These are phyloP conservation scores for Tetranychus urticae DNA, from an alignment of 1,140 invertebrate species.

Conservation along the genomic window DNA sequence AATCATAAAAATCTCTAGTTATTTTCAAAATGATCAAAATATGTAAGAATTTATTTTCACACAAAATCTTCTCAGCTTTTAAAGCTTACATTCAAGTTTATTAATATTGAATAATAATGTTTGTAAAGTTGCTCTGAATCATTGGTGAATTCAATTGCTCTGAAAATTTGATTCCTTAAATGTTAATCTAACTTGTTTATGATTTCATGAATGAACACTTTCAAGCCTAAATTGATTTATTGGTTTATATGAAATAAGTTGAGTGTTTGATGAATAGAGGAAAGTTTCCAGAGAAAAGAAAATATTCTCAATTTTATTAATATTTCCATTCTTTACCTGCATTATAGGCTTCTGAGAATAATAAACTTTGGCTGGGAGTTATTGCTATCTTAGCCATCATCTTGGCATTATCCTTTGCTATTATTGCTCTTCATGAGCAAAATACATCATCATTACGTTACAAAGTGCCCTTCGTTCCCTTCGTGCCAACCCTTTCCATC, in stretches of 20 bases:
- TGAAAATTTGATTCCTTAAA: too few species aligned
- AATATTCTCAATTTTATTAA: background rate
- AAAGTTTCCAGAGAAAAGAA: too few species aligned
- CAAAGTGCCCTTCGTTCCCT: conserved; percentile 47
- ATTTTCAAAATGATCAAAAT: too few species aligned
- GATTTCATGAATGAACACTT: background rate
- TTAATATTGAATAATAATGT: too few species aligned
- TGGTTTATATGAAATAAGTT: background rate
- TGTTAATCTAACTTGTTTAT: too few species aligned
- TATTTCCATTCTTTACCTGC: background rate
- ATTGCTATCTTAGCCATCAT: conserved; percentile 4
- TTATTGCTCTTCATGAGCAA: conserved; percentile 52
- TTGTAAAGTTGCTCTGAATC: too few species aligned
- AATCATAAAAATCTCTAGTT: too few species aligned
- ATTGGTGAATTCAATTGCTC: too few species aligned
- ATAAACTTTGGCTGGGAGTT: conserved; percentile 1
- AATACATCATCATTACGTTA: conserved; percentile 46
- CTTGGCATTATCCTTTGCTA: conserved; percentile 30
- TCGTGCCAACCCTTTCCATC: conserved; percentile 51
- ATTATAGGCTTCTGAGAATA: background rate
- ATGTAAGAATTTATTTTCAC: too few species aligned
- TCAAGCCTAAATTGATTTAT: conserved; percentile 1
- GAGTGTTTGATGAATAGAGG: too few species aligned
- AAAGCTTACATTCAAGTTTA: too few species aligned
- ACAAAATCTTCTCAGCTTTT: too few species aligned